These are phyloP conservation scores for Prionace glauca DNA, from an alignment of 2,797 vertebrate genomes.

Conservation along the genomic window DNA sequence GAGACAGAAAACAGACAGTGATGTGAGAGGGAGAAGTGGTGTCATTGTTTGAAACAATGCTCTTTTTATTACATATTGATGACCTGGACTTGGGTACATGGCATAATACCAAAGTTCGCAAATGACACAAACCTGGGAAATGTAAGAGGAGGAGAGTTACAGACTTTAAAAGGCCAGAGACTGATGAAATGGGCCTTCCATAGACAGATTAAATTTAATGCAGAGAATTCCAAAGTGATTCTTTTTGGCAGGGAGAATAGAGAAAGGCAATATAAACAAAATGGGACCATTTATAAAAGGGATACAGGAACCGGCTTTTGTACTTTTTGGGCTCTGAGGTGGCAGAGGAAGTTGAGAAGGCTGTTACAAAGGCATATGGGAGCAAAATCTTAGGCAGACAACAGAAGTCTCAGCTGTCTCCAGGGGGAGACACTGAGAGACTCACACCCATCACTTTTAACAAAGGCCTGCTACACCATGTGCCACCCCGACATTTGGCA, in stretches of 20 bases:
- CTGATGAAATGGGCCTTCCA: neutral
- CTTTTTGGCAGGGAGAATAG: neutral
- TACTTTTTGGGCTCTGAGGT: neutral
- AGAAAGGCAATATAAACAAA: neutral
- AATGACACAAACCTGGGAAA: neutral
- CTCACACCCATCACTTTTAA: too few species aligned
- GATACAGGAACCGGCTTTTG: neutral
- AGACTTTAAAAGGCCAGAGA: neutral
- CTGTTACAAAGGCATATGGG: neutral
- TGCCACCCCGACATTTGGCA: too few species aligned
- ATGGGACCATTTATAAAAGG: neutral
- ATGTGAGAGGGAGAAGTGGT: neutral
- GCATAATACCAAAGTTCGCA: neutral
- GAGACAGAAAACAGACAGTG: too few species aligned
- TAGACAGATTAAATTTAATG: neutral
- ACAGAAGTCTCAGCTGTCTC: too few species aligned
- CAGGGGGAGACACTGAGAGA: too few species aligned
- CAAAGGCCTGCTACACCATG: too few species aligned
- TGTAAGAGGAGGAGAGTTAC: neutral
- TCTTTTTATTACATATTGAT: neutral
- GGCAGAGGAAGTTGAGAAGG: neutral
- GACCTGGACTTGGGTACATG: neutral
- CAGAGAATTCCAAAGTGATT: neutral
- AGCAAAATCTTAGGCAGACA: too few species aligned
- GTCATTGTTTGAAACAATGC: neutral